Percentiles rank a stretch among this genome's conserved stretches.
phyloP scores from a whole-genome alignment of 2,113 vertebrate genomes.

The Laticauda laticaudata region DNA sequence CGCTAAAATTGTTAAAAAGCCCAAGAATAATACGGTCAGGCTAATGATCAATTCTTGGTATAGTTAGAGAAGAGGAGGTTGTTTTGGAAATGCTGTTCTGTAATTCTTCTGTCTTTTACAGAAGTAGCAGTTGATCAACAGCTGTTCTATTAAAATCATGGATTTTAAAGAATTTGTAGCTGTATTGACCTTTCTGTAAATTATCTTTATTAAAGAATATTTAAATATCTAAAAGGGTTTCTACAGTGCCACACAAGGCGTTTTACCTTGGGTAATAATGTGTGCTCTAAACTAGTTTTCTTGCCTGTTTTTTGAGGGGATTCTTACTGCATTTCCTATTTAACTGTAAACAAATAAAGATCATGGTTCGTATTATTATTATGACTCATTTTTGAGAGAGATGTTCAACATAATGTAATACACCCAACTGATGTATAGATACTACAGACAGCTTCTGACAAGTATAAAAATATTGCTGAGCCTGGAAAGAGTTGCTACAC shows the following conservation, averaged over 20 bases:
- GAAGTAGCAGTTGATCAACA: background rate
- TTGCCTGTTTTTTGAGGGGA: background rate
- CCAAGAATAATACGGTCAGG: background rate
- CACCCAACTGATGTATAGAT: background rate
- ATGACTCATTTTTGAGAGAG: conserved; percentile 2
- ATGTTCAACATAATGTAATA: background rate
- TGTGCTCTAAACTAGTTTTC: background rate
- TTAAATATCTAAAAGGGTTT: conserved; percentile 5
- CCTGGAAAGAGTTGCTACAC: conserved; percentile 36
- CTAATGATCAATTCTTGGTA: conserved; percentile 2
- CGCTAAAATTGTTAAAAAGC: background rate
- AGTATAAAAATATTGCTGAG: conserved; percentile 41
- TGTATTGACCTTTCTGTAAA: conserved; percentile 8
- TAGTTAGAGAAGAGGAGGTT: background rate
- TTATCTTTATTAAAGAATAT: background rate
- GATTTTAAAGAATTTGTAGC: background rate
- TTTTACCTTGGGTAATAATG: conserved; percentile 17
- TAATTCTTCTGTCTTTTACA: conserved; percentile 10
- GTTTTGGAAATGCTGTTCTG: background rate
- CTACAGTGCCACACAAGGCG: conserved; percentile 1
- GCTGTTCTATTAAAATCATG: background rate
- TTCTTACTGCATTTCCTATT: background rate
- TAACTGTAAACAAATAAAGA: conserved; percentile 11
- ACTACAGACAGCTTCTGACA: conserved; percentile 25
- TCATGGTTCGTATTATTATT: conserved; percentile 4